A percentile compares a stretch with the other conserved stretches of the same genome.
Evolutionary conservation across 2,797 vertebrate species (phyloP).

Genomic region (Micropoecilia bifurca): DNA sequence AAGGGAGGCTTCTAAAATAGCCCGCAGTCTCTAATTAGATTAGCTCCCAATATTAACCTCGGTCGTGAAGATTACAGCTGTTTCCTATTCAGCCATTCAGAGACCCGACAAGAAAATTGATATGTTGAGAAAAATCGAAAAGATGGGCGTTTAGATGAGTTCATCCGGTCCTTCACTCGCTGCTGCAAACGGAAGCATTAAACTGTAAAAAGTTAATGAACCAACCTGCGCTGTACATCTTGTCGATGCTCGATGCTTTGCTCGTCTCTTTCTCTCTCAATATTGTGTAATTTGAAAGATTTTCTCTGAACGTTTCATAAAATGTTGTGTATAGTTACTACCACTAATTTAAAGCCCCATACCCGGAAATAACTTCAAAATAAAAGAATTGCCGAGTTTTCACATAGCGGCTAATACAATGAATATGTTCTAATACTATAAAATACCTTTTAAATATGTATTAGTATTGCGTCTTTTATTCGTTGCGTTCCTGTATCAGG

Average conservation of each 20-base stretch:
- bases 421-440: neutral
- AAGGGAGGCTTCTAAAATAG: no score
- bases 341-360: neutral
- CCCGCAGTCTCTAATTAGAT: neutral
- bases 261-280: neutral
- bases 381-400: neutral
- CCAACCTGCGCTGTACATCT: conserved; percentile 60
- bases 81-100: neutral
- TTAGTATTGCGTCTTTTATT: neutral
- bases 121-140: neutral
- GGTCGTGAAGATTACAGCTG: neutral
- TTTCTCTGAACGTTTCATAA: neutral
- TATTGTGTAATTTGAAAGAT: neutral
- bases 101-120: neutral
- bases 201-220: neutral
- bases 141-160: neutral
- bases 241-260: neutral
- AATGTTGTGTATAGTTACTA: neutral
- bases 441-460: neutral
- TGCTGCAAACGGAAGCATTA: neutral
- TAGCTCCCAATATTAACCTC: neutral
- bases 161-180: neutral
- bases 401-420: neutral
- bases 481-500: neutral
- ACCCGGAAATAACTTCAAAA: neutral